These are phyloP conservation scores for Buceros bicornis DNA, from an alignment of 2,797 vertebrate species.

Conservation along the genomic window DNA sequence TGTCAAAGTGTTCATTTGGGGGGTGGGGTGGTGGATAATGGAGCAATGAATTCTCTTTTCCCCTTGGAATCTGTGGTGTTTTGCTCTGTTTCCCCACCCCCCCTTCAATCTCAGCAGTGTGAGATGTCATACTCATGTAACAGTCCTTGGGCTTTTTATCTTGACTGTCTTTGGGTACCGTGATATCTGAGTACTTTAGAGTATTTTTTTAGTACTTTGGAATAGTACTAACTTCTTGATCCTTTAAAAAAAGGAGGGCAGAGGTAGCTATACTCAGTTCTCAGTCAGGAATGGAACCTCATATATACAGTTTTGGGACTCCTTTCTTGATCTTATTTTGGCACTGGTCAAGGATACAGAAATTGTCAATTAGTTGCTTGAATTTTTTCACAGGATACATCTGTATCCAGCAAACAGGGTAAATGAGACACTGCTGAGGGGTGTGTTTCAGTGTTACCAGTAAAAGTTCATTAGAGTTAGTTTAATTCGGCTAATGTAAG, in stretches of 20 bases:
- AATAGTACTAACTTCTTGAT: background rate
- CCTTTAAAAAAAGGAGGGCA: background rate
- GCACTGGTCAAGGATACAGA: background rate
- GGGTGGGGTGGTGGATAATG: background rate
- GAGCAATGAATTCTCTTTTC: background rate
- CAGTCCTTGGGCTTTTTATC: background rate
- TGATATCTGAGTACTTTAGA: background rate
- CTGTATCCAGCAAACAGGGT: background rate
- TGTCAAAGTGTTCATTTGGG: background rate
- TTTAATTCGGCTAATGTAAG: background rate
- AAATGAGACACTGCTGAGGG: background rate
- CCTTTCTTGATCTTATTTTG: background rate
- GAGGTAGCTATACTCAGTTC: background rate
- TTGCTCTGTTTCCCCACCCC: background rate
- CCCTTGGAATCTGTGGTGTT: background rate
- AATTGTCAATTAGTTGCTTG: background rate
- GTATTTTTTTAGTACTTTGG: background rate
- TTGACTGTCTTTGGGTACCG: background rate
- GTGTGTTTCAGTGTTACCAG: background rate
- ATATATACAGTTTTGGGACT: background rate
- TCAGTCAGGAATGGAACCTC: background rate
- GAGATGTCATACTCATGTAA: background rate
- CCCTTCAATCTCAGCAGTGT: background rate
- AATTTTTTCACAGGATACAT: background rate
- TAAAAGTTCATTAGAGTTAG: background rate